Evolutionary conservation across 1,140 invertebrate species (phyloP), one percentile per base, ranked within the genome.

Genomic region (Drosophila sturtevanti): DNA sequence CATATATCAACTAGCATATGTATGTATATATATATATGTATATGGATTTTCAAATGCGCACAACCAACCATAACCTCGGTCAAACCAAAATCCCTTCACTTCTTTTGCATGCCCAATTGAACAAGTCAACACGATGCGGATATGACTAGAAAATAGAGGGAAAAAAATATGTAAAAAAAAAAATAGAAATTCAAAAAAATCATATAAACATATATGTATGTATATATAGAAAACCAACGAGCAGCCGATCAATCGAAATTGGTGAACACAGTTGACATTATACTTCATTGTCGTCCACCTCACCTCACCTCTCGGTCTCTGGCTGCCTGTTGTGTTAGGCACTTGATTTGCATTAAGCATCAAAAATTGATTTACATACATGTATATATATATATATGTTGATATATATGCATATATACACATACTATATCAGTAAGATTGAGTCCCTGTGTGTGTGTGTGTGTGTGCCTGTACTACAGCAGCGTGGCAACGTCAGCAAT

Each of bases 301-400:
- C 34, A 2, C 18, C 16, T 21, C 41, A 31, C 14, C 1, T 21
- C 41, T 2, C 7, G 1, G 6, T 10, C 0, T 11, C 18, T 21
- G 41, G n/a, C 14, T 44, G 41, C 41, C 41, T 48, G 41, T 18
- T 48, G 41, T 56, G 54, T 34, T 56, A 16, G 27, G 27, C 54
- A 56, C 54, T 56, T 34, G 54, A 56, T 56, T 56, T 56, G 54
- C 41, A 63, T 63, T 18, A 51, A 22, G 18, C 9, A 48, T 52
- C 41, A 48, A 31, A 63, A 34, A 63, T 35, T 18, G 52, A 64
- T 64, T 35, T 64, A 54, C 21, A 63, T 38, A 38, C 14, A 16
- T 34, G 11, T 51, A n/a, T 44, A 37, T 37, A 16, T 35, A 56
- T 31, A 16, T 48, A 54, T 16, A n/a, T n/a, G n/a, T n/a, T n/a